Evolutionary conservation across 2,888 invertebrate genomes (phyloP).

Genomic region (Pollenia griseotomentosa): DNA sequence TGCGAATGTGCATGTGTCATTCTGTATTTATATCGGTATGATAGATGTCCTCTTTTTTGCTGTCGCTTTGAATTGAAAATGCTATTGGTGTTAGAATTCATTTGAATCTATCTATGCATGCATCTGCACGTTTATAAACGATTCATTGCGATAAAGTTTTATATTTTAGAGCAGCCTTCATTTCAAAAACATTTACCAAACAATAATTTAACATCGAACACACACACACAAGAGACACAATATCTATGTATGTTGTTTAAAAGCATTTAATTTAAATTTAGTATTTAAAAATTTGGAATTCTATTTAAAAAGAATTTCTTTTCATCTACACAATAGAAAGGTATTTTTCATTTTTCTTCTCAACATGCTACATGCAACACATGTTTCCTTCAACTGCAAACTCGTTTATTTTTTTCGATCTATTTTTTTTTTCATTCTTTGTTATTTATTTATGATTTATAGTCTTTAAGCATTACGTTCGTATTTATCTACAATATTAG

Average conservation of each 20-base stretch:
- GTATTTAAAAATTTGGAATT: too few species aligned
- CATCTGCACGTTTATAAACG: not conserved
- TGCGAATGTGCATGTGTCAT: not conserved
- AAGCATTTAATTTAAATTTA: too few species aligned
- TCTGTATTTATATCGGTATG: slow-evolving; percentile 1
- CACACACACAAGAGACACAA: not conserved
- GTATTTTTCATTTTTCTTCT: not conserved
- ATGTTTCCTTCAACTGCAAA: slow-evolving; percentile 26
- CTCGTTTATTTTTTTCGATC: slow-evolving; percentile 20
- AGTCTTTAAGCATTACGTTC: slow-evolving; percentile 49
- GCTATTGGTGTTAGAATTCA: slow-evolving; percentile 35
- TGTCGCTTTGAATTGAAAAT: slow-evolving; percentile 46
- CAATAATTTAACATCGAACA: too few species aligned
- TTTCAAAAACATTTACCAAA: too few species aligned
- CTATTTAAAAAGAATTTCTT: too few species aligned
- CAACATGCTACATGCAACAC: slow-evolving; percentile 24
- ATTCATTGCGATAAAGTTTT: not conserved
- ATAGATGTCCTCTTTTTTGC: slow-evolving; percentile 44
- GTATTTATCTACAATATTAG: slow-evolving; percentile 46
- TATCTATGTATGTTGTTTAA: too few species aligned
- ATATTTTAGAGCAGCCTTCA: not conserved
- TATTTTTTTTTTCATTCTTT: slow-evolving; percentile 18
- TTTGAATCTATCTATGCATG: not conserved
- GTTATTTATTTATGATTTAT: slow-evolving; percentile 64
- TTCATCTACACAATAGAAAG: not conserved